phyloP scores from a whole-genome alignment of 53 echinoderm and acorn worm genomes.

The Crossaster papposus region DNA sequence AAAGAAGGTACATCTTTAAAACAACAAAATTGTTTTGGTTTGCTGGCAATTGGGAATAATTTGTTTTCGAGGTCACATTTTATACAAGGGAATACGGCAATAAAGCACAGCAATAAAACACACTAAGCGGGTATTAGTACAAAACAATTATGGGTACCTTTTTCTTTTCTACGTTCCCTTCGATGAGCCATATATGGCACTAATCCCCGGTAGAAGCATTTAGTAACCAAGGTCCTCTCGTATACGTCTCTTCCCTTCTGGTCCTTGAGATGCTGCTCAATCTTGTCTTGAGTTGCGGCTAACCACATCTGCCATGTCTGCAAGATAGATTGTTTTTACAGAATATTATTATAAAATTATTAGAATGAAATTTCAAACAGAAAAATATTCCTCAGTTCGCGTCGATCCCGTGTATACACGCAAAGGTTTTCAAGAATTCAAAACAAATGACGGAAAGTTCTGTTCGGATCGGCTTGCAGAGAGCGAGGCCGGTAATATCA shows the following conservation, averaged over 20 bases:
- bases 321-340: no score
- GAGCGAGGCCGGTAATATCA: no score
- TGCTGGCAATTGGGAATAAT: background rate
- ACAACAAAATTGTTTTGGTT: no score
- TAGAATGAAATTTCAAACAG: no score
- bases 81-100: background rate
- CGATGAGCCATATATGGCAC: constrained; percentile 73
- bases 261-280: constrained; percentile 58
- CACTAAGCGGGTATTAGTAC: background rate
- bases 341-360: no score
- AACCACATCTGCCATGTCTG: constrained; percentile 79
- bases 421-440: no score
- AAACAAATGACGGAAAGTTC: no score
- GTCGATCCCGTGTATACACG: no score
- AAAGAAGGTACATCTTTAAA: no score
- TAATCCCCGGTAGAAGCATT: constrained; percentile 78
- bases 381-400: no score
- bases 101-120: background rate
- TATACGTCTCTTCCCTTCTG: constrained; percentile 46
- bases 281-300: constrained; percentile 12
- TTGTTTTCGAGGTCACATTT: background rate
- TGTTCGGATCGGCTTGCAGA: no score
- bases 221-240: constrained; percentile 65
- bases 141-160: constrained; percentile 57
- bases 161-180: constrained; percentile 66